Percentiles rank a stretch among this genome's conserved stretches.
Conservation (phyloP, 2,113 vertebrate genomes). For the Elachura formosa region DNA sequence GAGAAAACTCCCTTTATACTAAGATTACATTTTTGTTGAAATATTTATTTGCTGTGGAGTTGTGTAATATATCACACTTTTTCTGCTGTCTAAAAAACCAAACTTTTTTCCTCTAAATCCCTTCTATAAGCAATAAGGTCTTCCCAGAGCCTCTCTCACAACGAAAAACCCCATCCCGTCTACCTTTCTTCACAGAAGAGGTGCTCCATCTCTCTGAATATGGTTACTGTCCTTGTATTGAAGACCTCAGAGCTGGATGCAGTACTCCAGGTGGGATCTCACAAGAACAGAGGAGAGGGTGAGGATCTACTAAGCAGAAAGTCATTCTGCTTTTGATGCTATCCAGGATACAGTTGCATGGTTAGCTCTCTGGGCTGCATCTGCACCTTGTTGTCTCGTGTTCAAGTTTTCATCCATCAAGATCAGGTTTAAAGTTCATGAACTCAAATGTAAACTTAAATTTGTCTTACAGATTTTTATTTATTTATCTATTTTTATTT, state of each 20-base stretch:
- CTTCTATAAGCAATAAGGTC: not conserved
- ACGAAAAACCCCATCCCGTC: not conserved
- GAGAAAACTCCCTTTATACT: not conserved
- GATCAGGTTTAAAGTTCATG: not conserved
- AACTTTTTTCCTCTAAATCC: not conserved
- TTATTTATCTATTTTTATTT: not conserved
- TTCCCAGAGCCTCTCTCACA: accelerated
- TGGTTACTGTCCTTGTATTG: no score
- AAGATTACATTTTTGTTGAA: not conserved
- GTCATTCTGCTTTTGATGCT: not conserved
- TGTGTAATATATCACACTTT: not conserved
- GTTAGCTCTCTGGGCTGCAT: not conserved
- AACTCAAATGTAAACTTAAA: not conserved
- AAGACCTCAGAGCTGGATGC: accelerated
- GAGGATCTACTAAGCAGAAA: not conserved
- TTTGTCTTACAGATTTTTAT: not conserved
- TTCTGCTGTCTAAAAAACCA: not conserved
- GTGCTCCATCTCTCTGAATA: not conserved
- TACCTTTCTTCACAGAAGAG: not conserved
- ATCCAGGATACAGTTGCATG: accelerated
- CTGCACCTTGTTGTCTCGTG: not conserved
- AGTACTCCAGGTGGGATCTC: not conserved
- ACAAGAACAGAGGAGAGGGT: accelerated
- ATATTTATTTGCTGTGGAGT: not conserved
- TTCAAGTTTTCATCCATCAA: not conserved